Evolutionary conservation across 2,113 vertebrate genomes (phyloP).

Genomic region (Gasterosteus nipponicus): DNA sequence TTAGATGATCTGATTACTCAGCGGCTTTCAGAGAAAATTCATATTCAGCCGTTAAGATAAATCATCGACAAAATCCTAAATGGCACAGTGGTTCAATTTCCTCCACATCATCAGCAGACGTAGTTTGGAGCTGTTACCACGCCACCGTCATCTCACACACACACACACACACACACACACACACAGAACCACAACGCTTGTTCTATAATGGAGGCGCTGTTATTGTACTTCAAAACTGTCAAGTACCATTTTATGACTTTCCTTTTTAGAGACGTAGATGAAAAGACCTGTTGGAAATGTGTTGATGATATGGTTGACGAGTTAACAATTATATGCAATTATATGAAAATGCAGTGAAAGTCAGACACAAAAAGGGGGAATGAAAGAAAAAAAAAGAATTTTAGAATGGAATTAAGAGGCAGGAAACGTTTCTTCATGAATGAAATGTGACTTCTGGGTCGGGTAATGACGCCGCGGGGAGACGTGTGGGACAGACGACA

Average conservation of each 20-base stretch:
- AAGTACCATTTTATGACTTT: constrained; percentile 36
- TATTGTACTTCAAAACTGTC: constrained; percentile 21
- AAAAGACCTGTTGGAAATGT: not conserved
- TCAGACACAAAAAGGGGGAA: not conserved
- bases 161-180: not conserved
- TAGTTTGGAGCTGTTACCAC: constrained; percentile 12
- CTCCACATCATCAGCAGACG: constrained; percentile 29
- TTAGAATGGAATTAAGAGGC: not conserved
- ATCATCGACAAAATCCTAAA: not conserved
- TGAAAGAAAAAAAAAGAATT: not conserved
- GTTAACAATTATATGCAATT: constrained; percentile 10
- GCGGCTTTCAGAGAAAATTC: not conserved
- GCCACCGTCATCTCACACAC: constrained; percentile 18
- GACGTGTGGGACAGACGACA: constrained; percentile 20
- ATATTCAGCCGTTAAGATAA: not conserved
- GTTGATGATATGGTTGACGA: not conserved
- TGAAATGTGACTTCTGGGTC: constrained; percentile 1
- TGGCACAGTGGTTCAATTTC: constrained; percentile 14
- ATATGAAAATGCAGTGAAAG: constrained; percentile 9
- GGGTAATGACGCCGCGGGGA: constrained; percentile 24
- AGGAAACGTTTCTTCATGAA: constrained; percentile 7
- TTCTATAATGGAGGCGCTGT: constrained; percentile 8
- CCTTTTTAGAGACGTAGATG: constrained; percentile 13
- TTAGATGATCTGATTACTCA: constrained; percentile 18
- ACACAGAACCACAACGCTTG: constrained; percentile 1